Conservation (phyloP, 2,797 vertebrate species). For the Harpagifer antarcticus region DNA sequence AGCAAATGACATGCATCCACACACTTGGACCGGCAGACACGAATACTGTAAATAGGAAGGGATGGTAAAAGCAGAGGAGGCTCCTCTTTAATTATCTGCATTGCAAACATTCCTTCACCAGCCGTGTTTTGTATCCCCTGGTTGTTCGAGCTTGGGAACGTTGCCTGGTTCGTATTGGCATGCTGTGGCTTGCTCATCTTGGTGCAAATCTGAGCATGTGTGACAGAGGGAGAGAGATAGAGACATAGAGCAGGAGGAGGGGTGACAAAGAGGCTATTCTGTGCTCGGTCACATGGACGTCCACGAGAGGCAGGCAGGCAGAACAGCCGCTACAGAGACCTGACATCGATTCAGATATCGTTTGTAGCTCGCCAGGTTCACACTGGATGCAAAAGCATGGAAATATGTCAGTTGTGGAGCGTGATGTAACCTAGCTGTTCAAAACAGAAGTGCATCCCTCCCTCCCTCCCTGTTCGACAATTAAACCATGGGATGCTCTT, state of each 20-base stretch:
- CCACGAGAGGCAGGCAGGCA: conserved; percentile 64
- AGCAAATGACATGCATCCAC: conserved; percentile 1
- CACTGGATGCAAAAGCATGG: too few relatives aligned
- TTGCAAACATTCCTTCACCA: conserved; percentile 60
- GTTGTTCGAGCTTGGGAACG: conserved; percentile 51
- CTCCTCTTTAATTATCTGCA: conserved; percentile 53
- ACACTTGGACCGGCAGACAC: conserved; percentile 1
- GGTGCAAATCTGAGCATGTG: conserved; percentile 27
- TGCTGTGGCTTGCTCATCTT: conserved; percentile 52
- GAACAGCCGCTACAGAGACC: conserved; percentile 29
- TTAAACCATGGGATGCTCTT: too few relatives aligned
- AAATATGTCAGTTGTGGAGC: too few relatives aligned
- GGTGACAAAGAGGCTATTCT: conserved; percentile 54
- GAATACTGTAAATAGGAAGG: conserved; percentile 19
- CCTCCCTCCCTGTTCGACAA: too few relatives aligned
- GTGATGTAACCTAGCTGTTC: too few relatives aligned
- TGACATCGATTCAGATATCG: conserved; percentile 33
- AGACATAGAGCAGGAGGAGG: conserved; percentile 53
- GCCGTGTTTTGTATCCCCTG: conserved; percentile 14
- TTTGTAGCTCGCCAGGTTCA: too few relatives aligned
- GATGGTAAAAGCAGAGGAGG: conserved; percentile 4
- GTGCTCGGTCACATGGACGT: conserved; percentile 76
- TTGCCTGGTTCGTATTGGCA: conserved; percentile 49
- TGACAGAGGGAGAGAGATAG: conserved; percentile 48
- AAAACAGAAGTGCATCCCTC: too few relatives aligned